phyloP scores from a whole-genome alignment of 2,888 invertebrate species.

The Dasysyrphus albostriatus region DNA sequence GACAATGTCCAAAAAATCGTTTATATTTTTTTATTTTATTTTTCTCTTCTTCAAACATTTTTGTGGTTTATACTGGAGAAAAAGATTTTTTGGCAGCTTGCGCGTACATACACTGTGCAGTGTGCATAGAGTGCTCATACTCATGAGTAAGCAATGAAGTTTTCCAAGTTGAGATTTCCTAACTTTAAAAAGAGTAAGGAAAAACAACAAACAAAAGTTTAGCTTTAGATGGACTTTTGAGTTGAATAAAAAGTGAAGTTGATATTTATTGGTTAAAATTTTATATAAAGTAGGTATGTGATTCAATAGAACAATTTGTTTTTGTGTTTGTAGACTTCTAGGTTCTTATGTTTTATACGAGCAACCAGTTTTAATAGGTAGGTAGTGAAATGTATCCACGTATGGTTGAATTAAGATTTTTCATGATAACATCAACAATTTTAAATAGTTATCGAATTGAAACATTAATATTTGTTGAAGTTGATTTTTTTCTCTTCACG shows the following conservation, averaged over 20 bases:
- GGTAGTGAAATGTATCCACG: no score
- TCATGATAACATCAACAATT: no score
- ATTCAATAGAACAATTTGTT: no score
- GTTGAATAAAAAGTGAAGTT: background rate
- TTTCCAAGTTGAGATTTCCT: slow-evolving; percentile 1
- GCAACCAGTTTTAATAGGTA: no score
- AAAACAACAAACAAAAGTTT: background rate
- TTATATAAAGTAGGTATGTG: no score
- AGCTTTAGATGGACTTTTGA: background rate
- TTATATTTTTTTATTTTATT: background rate
- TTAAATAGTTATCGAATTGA: no score
- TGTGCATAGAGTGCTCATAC: background rate
- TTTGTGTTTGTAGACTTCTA: no score
- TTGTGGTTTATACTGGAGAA: background rate
- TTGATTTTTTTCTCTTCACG: no score
- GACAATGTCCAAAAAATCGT: slow-evolving; percentile 45
- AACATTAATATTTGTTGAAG: no score
- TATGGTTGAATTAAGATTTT: no score
- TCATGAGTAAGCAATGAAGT: slow-evolving; percentile 28
- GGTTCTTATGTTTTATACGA: no score
- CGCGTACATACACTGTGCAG: background rate
- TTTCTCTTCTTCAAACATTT: slow-evolving; percentile 2
- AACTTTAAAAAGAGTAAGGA: background rate
- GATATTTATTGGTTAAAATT: background rate
- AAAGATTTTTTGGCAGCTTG: slow-evolving; percentile 55